Evolutionary conservation across 1,140 invertebrate genomes (phyloP), one percentile per base, ranked within the genome.

Genomic region (Drosophila lowei): DNA sequence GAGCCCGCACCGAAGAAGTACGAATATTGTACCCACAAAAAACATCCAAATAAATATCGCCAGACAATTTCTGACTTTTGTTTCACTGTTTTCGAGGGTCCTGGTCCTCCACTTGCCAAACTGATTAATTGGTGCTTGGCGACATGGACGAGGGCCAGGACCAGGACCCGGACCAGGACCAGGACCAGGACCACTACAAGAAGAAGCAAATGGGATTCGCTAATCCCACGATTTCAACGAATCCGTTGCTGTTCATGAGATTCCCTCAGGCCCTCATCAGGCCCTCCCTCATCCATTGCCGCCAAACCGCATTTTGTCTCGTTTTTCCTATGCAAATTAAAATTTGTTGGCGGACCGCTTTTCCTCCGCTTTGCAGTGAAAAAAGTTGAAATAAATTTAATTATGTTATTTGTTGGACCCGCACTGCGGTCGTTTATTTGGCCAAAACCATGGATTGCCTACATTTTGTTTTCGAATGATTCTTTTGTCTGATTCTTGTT

Each of bases 121-220:
- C 83, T 85, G 81, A 85, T 85, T 85, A 85, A 85, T 85, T 85
- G 81, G 63, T 61, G 54, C 77, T 77, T 86, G 77, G 66, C 70
- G 60, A 72, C 52, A 34, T 59, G 52, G 56, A 63, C 18, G 13
- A 44, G 21, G 21, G 65, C 60, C 61, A 18, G 41, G 16, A 38
- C 8, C 38, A 3, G 6, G 8, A 34, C 7, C 13, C 16, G 21
- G 34, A 62, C 15, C 18, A 43, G 8, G 11, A 48, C 25, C 38
- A 2, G 2, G 13, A 30, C 11, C 6, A 25, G 21, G 34, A 62
- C 18, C 18, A 43, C 3, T 8, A 48, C 15, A 42, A 16, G 18
- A 72, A 18, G 18, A 46, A 46, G n/a, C 38, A 7, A 18, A 34
- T 50, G 8, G 46, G 28, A 46, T 60, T 38, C 25, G 34, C 68